Base-by-base conservation (phyloP, 2,113 vertebrate genomes). In the Archocentrus centrarchus region DNA sequence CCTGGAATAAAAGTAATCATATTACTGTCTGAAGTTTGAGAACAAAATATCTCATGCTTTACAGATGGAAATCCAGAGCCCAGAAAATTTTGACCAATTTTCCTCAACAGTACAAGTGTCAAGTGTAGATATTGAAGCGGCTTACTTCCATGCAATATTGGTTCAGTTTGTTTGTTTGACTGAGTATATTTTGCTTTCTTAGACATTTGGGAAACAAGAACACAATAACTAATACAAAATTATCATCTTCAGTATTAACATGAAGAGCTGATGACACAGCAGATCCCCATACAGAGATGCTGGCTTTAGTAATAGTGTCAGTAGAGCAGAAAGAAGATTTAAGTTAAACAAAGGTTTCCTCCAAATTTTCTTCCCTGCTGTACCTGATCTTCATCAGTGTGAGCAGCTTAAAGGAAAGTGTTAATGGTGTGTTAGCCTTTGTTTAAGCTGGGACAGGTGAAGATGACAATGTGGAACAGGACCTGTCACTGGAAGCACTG, bases 401-500 rank as follows among this genome's bases (percentile, higher is more conserved):
- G 57, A 90, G 63, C 85, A 88, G 58, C 77, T 88, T 61, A 81
- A 79, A 88, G 66, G 79, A 73, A 70, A 60, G 15, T 81, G 85
- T 39, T 80, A 86, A 76, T 41, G 77, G 62, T 82, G 22, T 88
- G 82, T 82, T 88, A 76, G 76, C 77, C 41, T 20, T 91, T 88
- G 78, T 88, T 88, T 84, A 68, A 68, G 79, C 13, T 30, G 76
- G n/a, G 80, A 84, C 77, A 27, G 83, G n/a, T 84, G 60, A 63
- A 47, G 50, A 14, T 7, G 61, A 57, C 73, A 1, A 18, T 1
- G 2, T 0, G 24, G 75, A 66, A 87, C 78, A 82, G 39, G 57
- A 59, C 41, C 89, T 88, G 86, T 85, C 89, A 85, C 70, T 58
- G 85, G 88, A 91, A 88, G 93, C 91, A 93, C 95, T 92, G 93